A percentile compares a stretch with the other conserved stretches of the same genome.
Conservation (phyloP, 1,140 invertebrate genomes). For the Caenorhabditis remanei region DNA sequence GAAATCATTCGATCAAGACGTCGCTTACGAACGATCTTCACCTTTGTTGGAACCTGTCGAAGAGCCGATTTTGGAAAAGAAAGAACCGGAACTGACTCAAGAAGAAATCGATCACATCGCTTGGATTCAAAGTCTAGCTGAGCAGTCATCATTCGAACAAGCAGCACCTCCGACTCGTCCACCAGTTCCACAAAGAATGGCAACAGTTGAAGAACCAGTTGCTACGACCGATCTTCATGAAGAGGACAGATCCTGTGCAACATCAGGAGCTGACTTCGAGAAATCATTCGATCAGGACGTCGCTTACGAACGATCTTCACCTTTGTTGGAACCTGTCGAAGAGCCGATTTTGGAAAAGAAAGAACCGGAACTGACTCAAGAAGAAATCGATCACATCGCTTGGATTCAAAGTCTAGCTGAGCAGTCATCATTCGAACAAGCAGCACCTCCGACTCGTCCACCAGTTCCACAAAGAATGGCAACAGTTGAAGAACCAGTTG, state of each 20-base stretch:
- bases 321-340: slow-evolving; percentile 28
- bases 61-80: too few species aligned
- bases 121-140: too few species aligned
- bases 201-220: neutral
- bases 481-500: too few species aligned
- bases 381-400: neutral
- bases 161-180: too few species aligned
- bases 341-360: neutral
- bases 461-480: neutral
- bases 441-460: neutral
- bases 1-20: too few species aligned
- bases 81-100: too few species aligned
- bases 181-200: neutral
- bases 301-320: slow-evolving; percentile 50
- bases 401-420: slow-evolving; percentile 32
- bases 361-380: slow-evolving; percentile 57
- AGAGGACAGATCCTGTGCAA: slow-evolving; percentile 43
- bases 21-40: too few species aligned
- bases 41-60: too few species aligned
- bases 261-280: slow-evolving; percentile 59
- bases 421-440: slow-evolving; percentile 60
- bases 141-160: too few species aligned
- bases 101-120: too few species aligned
- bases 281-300: slow-evolving; percentile 16
- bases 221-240: neutral